Conservation (phyloP, 2,113 vertebrate species). For the Tiliqua scincoides region DNA sequence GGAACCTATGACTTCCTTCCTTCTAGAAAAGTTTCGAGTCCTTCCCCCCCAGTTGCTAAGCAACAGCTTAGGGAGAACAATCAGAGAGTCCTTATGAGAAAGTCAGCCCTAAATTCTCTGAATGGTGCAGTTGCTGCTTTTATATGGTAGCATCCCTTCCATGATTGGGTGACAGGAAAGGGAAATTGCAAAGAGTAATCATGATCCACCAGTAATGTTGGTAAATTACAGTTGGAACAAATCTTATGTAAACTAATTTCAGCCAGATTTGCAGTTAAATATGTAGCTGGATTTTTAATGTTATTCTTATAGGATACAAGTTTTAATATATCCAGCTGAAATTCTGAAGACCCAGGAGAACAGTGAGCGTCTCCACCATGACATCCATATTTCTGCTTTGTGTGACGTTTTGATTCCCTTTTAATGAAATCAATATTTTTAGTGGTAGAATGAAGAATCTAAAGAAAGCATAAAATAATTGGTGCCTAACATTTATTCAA, state of each 20-base stretch:
- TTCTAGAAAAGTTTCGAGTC: neutral
- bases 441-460: neutral
- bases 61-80: neutral
- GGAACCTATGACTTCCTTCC: fast-evolving
- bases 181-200: neutral
- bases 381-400: neutral
- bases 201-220: neutral
- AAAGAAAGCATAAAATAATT: neutral
- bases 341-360: neutral
- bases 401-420: neutral
- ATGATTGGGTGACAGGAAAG: neutral
- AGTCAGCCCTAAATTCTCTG: neutral
- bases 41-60: neutral
- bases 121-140: neutral
- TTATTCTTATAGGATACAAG: neutral
- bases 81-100: neutral
- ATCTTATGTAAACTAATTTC: neutral
- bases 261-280: neutral
- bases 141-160: neutral
- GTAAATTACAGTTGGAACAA: neutral
- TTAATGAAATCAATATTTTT: neutral
- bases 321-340: neutral
- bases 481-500: neutral
- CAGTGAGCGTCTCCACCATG: too few species aligned
- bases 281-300: neutral